Evolutionary conservation across 1,140 invertebrate species (phyloP).

Genomic region (Sogatella furcifera): DNA sequence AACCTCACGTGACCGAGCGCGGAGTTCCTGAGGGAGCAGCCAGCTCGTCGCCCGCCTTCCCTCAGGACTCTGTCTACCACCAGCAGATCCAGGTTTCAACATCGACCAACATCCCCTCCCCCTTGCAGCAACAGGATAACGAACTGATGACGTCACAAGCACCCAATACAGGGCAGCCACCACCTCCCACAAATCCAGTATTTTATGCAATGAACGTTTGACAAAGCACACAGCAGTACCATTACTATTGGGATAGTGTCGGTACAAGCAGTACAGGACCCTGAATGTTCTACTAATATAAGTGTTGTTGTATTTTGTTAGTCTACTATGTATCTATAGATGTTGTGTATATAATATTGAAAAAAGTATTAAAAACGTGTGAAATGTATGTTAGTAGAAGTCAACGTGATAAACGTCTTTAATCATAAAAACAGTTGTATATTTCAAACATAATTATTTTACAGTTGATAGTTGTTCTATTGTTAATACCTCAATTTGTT

Average conservation of each 20-base stretch:
- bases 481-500: too few relatives aligned
- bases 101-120: slow-evolving; percentile 8
- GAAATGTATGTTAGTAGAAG: neutral
- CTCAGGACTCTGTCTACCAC: slow-evolving; percentile 13
- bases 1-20: slow-evolving; percentile 23
- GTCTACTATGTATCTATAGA: neutral
- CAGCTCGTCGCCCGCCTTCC: slow-evolving; percentile 28
- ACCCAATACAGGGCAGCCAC: slow-evolving; percentile 18
- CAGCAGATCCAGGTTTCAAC: slow-evolving; percentile 8
- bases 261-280: neutral
- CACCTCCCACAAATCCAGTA: slow-evolving; percentile 29
- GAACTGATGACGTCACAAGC: neutral
- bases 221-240: slow-evolving; percentile 22
- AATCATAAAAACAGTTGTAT: too few relatives aligned
- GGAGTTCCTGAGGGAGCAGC: slow-evolving; percentile 32
- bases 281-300: neutral
- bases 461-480: too few relatives aligned
- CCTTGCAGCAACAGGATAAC: neutral
- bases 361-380: neutral
- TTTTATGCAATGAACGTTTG: slow-evolving; percentile 40
- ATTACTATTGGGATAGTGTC: slow-evolving; percentile 5
- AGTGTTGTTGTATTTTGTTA: neutral
- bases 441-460: too few relatives aligned
- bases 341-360: neutral
- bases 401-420: neutral